Percentiles rank a stretch among this genome's conserved stretches.
Evolutionary conservation across 2,888 invertebrate genomes (phyloP).

Genomic region (Mantis religiosa): DNA sequence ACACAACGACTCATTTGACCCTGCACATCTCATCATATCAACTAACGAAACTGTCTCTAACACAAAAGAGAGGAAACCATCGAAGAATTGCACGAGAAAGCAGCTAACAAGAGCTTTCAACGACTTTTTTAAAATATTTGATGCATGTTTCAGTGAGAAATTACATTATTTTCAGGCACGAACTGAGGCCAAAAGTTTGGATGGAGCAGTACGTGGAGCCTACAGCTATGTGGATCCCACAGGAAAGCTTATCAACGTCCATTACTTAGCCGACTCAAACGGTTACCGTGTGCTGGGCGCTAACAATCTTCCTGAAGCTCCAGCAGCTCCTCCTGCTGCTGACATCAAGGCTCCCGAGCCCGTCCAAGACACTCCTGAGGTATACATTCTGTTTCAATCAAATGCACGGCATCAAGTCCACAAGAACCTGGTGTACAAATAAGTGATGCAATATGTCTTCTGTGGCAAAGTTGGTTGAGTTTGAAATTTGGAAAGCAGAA

Average conservation of each 20-base stretch:
- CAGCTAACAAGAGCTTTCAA: too few relatives aligned
- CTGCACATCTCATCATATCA: too few relatives aligned
- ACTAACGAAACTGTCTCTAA: too few relatives aligned
- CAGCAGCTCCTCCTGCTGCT: constrained; percentile 26
- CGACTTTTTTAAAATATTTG: background rate
- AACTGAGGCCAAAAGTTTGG: constrained; percentile 33
- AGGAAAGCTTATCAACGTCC: constrained; percentile 35
- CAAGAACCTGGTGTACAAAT: too few relatives aligned
- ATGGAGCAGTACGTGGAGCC: constrained; percentile 33
- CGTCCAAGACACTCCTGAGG: constrained; percentile 36
- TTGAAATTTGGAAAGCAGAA: too few relatives aligned
- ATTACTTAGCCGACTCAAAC: constrained; percentile 32
- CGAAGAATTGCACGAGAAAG: too few relatives aligned
- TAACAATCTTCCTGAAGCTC: constrained; percentile 36
- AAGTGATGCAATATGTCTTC: too few relatives aligned
- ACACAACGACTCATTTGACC: too few relatives aligned
- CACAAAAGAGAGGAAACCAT: too few relatives aligned
- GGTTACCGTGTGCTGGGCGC: constrained; percentile 37
- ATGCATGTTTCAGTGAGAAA: background rate
- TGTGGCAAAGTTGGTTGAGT: too few relatives aligned
- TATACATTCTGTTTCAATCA: constrained; percentile 17
- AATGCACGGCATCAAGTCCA: too few relatives aligned
- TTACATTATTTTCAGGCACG: constrained; percentile 29
- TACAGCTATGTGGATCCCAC: constrained; percentile 35
- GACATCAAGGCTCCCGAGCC: constrained; percentile 33